Evolutionary conservation across 2,797 vertebrate genomes (phyloP), one percentile per base, ranked within the genome.

Genomic region (Menidia menidia): DNA sequence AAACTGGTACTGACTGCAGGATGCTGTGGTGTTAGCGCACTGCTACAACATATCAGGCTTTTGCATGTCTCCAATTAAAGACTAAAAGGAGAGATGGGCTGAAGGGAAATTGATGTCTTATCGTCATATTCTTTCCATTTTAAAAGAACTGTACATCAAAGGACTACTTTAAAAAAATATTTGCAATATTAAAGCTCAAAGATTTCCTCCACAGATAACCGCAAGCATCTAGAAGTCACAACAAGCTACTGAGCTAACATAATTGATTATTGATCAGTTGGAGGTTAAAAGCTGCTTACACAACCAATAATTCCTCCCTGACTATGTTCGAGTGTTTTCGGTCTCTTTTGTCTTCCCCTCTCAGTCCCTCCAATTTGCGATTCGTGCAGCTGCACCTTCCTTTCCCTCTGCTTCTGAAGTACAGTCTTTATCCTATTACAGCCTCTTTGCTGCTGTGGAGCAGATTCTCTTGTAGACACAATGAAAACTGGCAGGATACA

Each of bases 401-500:
- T 1, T 13, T 61, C 16, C 11, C 68, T 57, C 67, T 75, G 63
- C 58, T 71, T 74, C 82, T 69, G 75, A 86, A 81, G 83, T 77
- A 78, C 78, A 87, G 84, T 88, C 78, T 91, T 92, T 87, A 90
- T 91, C 87, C 89, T 70, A 85, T 92, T 89, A 90, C 73, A 75
- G 78, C 79, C 67, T 87, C 68, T 71, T 75, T 85, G 80, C 82
- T 87, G 86, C 69, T 69, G 82, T 77, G 75, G 64, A 87, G 78
- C 83, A 72, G 56, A 81, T 90, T 80, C 68, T 64, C 64, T 75
- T 75, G 83, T 73, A 77, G 83, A 87, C 86, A 88, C 82, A 90
- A 91, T 91, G 86, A 87, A 83, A 92, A 87, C 81, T 90, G 88
- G 89, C 89, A 91, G 87, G 84, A 79, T 79, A 86, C 87, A 88